Evolutionary conservation across 2,888 invertebrate species (phyloP).

Genomic region (Drosophila buzzatii): DNA sequence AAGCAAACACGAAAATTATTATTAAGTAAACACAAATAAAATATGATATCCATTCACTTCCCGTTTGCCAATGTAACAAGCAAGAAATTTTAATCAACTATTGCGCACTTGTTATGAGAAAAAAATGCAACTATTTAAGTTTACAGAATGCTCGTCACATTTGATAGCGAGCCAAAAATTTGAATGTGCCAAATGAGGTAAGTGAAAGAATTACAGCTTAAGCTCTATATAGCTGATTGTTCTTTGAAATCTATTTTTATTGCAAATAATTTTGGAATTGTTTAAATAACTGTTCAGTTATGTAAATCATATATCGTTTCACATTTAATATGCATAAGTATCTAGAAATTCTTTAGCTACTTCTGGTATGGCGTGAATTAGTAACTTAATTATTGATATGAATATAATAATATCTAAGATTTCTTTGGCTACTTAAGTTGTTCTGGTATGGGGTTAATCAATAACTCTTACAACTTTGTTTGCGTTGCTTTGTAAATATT

Average conservation of each 20-base stretch:
- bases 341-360: too few relatives aligned
- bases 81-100: background rate
- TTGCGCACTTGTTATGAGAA: background rate
- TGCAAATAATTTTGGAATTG: background rate
- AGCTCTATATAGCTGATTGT: background rate
- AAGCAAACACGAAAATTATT: background rate
- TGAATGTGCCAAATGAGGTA: background rate
- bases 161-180: background rate
- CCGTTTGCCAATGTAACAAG: background rate
- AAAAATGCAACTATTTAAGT: background rate
- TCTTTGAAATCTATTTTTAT: background rate
- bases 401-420: too few relatives aligned
- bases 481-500: too few relatives aligned
- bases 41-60: background rate
- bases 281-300: background rate
- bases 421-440: too few relatives aligned
- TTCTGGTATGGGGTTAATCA: too few relatives aligned
- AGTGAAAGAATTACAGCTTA: background rate
- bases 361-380: too few relatives aligned
- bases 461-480: too few relatives aligned
- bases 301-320: too few relatives aligned
- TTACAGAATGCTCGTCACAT: background rate
- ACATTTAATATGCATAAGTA: too few relatives aligned
- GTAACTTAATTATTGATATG: too few relatives aligned
- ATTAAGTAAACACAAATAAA: background rate